Conservation (phyloP, 2,888 invertebrate genomes). For the Drosophila pseudotalamancana region DNA sequence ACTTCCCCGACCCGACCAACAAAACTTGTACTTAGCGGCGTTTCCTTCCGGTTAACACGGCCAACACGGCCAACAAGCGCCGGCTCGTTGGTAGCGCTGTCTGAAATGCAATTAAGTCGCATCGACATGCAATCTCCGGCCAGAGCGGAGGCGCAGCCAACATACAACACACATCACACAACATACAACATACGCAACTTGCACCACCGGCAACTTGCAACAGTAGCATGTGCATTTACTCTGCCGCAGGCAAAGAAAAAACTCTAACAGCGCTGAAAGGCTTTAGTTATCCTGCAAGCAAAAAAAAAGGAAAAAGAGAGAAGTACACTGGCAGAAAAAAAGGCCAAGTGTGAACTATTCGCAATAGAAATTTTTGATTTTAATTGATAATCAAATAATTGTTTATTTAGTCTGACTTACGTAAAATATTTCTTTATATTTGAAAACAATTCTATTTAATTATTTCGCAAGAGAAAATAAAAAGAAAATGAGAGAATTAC, state of each 20-base stretch:
- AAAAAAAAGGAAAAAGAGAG: background rate
- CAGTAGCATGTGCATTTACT: slow-evolving; percentile 29
- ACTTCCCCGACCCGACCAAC: slow-evolving; percentile 19
- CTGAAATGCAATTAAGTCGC: slow-evolving; percentile 78
- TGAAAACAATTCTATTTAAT: too few relatives aligned
- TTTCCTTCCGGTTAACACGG: slow-evolving; percentile 73
- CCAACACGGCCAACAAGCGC: slow-evolving; percentile 48
- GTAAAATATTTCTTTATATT: too few relatives aligned
- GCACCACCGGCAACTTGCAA: slow-evolving; percentile 6
- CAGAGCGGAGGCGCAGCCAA: slow-evolving; percentile 29
- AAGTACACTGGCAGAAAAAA: background rate
- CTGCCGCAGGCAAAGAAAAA: slow-evolving; percentile 24
- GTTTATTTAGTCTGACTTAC: too few relatives aligned
- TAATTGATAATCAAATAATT: too few relatives aligned
- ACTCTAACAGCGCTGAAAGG: slow-evolving; percentile 57
- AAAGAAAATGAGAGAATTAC: too few relatives aligned
- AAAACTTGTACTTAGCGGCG: slow-evolving; percentile 71
- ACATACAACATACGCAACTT: slow-evolving; percentile 30
- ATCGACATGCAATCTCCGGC: slow-evolving; percentile 80
- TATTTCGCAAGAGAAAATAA: too few relatives aligned
- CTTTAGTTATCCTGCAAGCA: slow-evolving; percentile 43
- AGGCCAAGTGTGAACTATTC: background rate
- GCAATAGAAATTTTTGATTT: too few relatives aligned
- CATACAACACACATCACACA: slow-evolving; percentile 34
- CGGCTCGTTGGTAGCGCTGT: slow-evolving; percentile 72